Base-by-base conservation (phyloP, 2,888 invertebrate genomes). In the Trimorus sp. region DNA sequence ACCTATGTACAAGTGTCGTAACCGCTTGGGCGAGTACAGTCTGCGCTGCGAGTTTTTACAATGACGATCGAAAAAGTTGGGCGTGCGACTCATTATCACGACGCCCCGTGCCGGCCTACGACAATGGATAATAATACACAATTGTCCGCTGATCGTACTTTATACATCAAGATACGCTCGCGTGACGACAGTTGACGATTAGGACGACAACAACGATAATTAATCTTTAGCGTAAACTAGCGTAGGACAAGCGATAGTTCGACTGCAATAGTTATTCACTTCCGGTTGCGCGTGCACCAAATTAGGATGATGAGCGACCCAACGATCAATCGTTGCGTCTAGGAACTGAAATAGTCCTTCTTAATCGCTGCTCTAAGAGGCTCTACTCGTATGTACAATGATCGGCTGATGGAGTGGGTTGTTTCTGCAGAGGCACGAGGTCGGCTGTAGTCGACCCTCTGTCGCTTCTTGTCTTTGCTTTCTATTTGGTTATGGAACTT, bases 201-300 rank as follows among this genome's bases (percentile, higher is more conserved):
- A 85, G 85, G 81, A 86, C 58, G 86, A 48, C 14, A 49, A 89
- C 87, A 88, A 89, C 88, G 87, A 88, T 86, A 65, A 87, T 76
- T 63, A 70, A 1, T 40, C 40, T 59, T 71, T 68, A 73, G 58
- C 53, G 38, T 62, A 54, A 49, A 54, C 36, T 26, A 49, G n/a
- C 53, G 53, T 51, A 51, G 51, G 15, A 51, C 51, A 45, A 51
- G 51, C 51, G 51, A 51, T 40, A 40, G 14, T 45, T 12, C 6
- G 45, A 12, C n/a, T n/a, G n/a, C n/a, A n/a, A n/a, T 45, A 12
- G n/a, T 45, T 45, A 45, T n/a, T 45, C 45, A n/a, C n/a, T 63
- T 51, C 36, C 56, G 49, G 53, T 59, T 66, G 68, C n/a, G 59
- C 51, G 59, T 68, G 60, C 54, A 45, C 37, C 54, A 66, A 62